phyloP scores from a whole-genome alignment of 2,888 invertebrate species.

The Ceraclea dissimilis region DNA sequence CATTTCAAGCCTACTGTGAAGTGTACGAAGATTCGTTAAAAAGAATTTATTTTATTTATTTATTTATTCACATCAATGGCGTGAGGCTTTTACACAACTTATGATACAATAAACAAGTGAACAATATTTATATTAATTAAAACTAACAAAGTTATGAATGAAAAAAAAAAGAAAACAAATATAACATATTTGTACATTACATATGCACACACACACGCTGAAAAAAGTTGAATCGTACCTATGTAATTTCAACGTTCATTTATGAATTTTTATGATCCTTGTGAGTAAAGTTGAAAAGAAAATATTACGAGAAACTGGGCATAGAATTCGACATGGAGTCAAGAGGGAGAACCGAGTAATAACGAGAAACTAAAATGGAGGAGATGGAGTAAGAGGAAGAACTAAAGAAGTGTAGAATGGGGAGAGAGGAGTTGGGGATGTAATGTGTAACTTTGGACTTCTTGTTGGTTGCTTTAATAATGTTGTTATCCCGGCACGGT shows the following conservation, averaged over 20 bases:
- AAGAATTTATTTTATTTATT: too few species aligned
- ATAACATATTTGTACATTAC: too few species aligned
- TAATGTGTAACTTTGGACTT: constrained; percentile 26
- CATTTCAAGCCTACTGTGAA: too few species aligned
- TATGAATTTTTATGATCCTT: not conserved
- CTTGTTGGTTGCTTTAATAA: constrained; percentile 27
- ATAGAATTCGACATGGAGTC: not conserved
- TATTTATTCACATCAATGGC: too few species aligned
- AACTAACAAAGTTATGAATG: too few species aligned
- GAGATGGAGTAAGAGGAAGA: not conserved
- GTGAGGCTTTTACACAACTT: too few species aligned
- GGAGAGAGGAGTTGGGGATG: constrained; percentile 1
- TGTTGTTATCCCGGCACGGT: constrained; percentile 26
- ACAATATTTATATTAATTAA: too few species aligned
- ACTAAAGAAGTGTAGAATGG: not conserved
- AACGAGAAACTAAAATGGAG: not conserved
- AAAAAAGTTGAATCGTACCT: too few species aligned
- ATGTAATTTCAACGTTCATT: not conserved
- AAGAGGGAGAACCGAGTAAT: not conserved
- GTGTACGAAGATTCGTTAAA: too few species aligned
- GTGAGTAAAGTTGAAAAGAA: not conserved
- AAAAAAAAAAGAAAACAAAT: too few species aligned
- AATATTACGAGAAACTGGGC: not conserved
- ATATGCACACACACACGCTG: too few species aligned
- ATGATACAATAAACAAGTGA: too few species aligned